A percentile compares a stretch with the other conserved stretches of the same genome.
These are phyloP conservation scores for Phorcus lineatus DNA, from an alignment of 2,888 invertebrate species.

Conservation along the genomic window DNA sequence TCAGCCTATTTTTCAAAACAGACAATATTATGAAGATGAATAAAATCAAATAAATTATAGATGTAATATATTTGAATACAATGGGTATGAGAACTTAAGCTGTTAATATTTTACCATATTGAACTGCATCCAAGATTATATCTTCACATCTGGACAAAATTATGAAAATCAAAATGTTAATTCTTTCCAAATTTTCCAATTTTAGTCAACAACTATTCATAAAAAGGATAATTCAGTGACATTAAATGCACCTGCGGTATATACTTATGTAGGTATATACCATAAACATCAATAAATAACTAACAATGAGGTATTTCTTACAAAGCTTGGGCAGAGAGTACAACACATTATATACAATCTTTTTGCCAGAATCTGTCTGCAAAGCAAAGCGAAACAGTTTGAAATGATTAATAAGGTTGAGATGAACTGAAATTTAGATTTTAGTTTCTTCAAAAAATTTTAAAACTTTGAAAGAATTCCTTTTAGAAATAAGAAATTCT, in stretches of 20 bases:
- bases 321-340: background rate
- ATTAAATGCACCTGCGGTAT: constrained; percentile 20
- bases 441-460: no score
- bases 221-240: background rate
- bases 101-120: background rate
- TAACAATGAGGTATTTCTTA: constrained; percentile 8
- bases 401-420: no score
- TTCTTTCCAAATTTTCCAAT: background rate
- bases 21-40: no score
- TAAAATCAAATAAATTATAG: no score
- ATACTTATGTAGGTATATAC: background rate
- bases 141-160: background rate
- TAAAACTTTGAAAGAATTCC: no score
- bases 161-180: background rate
- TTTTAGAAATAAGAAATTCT: no score
- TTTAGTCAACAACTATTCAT: background rate
- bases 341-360: constrained; percentile 13
- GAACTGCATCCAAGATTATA: background rate
- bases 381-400: no score
- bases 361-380: background rate
- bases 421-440: no score
- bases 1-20: no score
- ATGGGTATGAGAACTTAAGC: background rate
- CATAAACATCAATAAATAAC: constrained; percentile 23
- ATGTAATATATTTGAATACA: background rate